Evolutionary conservation across 2,888 invertebrate species (phyloP).

Genomic region (Nomada fucata): DNA sequence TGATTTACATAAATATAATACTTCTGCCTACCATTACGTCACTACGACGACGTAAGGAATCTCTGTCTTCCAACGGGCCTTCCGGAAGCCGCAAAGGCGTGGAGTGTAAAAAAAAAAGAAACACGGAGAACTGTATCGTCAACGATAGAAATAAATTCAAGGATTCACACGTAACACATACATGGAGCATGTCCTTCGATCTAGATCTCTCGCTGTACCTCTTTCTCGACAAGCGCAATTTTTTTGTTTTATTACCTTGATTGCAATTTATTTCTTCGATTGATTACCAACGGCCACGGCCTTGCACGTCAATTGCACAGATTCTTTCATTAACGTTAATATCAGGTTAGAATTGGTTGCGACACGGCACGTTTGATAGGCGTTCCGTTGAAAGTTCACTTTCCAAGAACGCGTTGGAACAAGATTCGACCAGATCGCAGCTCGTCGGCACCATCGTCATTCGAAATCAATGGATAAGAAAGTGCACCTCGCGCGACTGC

Average conservation of each 20-base stretch:
- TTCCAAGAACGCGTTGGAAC: too few relatives aligned
- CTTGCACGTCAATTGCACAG: not conserved
- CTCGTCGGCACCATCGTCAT: not conserved
- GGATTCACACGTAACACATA: conserved; percentile 30
- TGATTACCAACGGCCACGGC: not conserved
- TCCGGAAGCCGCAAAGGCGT: conserved; percentile 30
- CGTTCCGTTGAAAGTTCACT: not conserved
- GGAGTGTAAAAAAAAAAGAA: not conserved
- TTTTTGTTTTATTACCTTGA: not conserved
- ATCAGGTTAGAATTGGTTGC: not conserved
- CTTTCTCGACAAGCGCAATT: not conserved
- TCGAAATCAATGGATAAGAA: not conserved
- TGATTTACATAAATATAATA: conserved; percentile 57
- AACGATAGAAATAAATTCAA: conserved; percentile 49
- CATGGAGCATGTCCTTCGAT: conserved; percentile 14
- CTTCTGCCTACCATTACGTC: conserved; percentile 36
- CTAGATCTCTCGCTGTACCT: not conserved
- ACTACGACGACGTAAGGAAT: conserved; percentile 38
- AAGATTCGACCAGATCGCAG: too few relatives aligned
- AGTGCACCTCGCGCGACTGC: not conserved
- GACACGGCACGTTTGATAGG: not conserved
- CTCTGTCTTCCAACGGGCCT: conserved; percentile 10
- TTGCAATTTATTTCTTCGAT: not conserved
- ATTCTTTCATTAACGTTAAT: not conserved
- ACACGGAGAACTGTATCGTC: conserved; percentile 31